Evolutionary conservation across 2,113 vertebrate genomes (phyloP).

Genomic region (Nasalis larvatus): DNA sequence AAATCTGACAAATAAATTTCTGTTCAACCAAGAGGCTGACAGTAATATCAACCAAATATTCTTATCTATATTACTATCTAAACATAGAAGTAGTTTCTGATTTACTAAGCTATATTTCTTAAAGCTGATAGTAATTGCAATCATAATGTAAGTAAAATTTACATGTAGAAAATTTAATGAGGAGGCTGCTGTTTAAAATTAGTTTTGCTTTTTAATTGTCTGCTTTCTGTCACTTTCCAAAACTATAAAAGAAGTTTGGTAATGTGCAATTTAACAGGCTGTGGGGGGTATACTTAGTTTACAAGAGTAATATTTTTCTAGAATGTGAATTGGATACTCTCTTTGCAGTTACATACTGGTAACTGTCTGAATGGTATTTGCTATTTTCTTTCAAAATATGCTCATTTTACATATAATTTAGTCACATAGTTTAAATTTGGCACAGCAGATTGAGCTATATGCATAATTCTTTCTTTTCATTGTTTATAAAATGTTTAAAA

Average conservation of each 20-base stretch:
- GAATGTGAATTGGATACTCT: neutral
- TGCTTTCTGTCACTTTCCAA: neutral
- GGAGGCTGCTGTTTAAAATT: neutral
- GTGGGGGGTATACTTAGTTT: neutral
- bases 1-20: neutral
- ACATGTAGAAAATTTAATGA: neutral
- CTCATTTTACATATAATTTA: neutral
- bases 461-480: neutral
- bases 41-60: neutral
- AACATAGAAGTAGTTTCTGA: neutral
- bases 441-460: neutral
- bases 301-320: neutral
- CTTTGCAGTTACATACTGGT: neutral
- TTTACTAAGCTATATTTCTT: neutral
- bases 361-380: neutral
- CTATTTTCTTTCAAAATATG: slow-evolving; percentile 27
- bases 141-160: neutral
- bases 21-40: neutral
- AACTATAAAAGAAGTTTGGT: neutral
- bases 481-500: slow-evolving; percentile 28
- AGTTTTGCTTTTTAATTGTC: neutral
- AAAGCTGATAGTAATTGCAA: neutral
- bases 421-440: neutral
- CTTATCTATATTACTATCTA: neutral
- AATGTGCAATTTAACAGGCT: neutral